phyloP scores from a whole-genome alignment of 2,113 vertebrate genomes.

The Alaudala cheleensis region DNA sequence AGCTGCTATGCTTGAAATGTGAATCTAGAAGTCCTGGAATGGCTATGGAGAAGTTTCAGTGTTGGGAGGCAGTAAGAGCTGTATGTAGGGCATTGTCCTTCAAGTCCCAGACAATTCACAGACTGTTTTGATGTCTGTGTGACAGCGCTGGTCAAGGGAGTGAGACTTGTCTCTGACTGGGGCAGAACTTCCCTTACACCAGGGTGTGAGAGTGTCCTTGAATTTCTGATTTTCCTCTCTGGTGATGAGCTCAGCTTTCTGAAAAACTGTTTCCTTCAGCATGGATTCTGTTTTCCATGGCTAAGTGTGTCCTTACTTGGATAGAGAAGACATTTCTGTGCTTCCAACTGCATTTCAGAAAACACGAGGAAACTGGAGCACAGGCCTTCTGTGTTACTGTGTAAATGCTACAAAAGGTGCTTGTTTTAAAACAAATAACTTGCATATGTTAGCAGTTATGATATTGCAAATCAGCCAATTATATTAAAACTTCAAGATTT shows the following conservation, averaged over 20 bases:
- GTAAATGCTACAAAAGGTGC: background rate
- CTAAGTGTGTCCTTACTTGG: background rate
- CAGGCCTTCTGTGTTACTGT: background rate
- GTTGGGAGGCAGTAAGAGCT: background rate
- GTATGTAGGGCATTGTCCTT: background rate
- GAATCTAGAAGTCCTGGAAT: background rate
- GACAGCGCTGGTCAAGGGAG: background rate
- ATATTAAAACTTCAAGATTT: background rate
- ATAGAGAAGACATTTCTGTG: background rate
- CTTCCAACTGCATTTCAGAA: background rate
- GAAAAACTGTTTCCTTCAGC: background rate
- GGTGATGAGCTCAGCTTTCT: background rate
- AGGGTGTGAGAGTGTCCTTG: background rate
- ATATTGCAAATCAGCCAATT: background rate
- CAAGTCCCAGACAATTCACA: background rate
- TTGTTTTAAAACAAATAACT: background rate
- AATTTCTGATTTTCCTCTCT: background rate
- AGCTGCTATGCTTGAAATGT: background rate
- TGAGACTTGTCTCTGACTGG: background rate
- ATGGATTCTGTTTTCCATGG: background rate
- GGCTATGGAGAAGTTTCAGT: background rate
- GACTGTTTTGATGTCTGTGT: background rate
- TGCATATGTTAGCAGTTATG: background rate
- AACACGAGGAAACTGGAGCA: background rate
- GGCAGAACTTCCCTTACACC: background rate